Evolutionary conservation across 2,113 vertebrate genomes (phyloP), one percentile per base, ranked within the genome.

Genomic region (Amphiprion ocellaris): DNA sequence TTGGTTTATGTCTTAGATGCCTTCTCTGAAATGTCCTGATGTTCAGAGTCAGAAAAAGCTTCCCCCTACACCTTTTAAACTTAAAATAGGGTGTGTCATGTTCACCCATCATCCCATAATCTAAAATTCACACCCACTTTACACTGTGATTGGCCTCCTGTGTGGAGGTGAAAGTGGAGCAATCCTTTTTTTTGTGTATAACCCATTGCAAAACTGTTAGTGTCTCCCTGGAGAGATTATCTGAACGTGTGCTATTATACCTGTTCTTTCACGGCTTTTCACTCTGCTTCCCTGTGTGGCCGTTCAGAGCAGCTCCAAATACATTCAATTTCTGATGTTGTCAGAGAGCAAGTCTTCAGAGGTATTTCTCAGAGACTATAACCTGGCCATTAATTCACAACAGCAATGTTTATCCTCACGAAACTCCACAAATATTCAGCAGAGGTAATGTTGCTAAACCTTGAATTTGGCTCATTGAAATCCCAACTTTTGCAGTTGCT

Each of bases 401-500:
- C 39, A 10, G 2, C 56, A 53, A 0, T 19, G 53, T 23, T 28
- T 14, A 69, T 69, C 28, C 52, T 21, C 5, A 10, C n/a, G 1
- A 59, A 69, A 16, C 23, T 23, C 14, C 47, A 30, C 24, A 59
- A 49, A 78, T 21, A 14, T 16, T 60, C 63, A 24, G 56, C 12
- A 55, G 59, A 39, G 44, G 28, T 24, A 47, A n/a, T n/a, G 5
- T 3, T 50, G 26, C 21, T 53, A 33, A 63, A 52, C 58, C 24
- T 1, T 61, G 6, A 24, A 62, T 70, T 74, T 62, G 24, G 26
- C 41, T 61, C 17, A 4, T 58, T 77, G 15, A 7, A 28, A 30
- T 53, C 16, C 16, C 28, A 72, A 75, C 53, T 61, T 37, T 81
- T 59, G 37, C 33, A 56, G 52, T 59, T 50, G 10, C 47, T 74